phyloP scores from a whole-genome alignment of 2,113 vertebrate genomes.

The Astur gentilis region DNA sequence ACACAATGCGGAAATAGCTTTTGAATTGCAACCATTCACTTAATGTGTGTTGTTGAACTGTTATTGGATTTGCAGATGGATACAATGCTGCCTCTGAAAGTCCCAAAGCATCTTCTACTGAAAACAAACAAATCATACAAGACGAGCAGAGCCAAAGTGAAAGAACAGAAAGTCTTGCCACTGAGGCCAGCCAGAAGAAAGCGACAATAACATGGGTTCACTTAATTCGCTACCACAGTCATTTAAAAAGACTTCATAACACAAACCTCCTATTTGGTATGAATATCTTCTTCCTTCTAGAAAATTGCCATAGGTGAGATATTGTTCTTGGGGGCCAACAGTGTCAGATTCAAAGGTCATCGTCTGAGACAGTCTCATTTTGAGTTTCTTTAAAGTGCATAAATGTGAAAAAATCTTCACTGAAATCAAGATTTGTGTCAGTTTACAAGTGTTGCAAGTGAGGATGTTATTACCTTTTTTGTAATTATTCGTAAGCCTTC shows the following conservation, averaged over 20 bases:
- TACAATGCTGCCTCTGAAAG: constrained; percentile 32
- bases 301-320: not conserved
- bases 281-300: not conserved
- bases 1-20: not conserved
- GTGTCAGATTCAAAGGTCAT: not conserved
- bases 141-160: not conserved
- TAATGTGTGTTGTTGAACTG: not conserved
- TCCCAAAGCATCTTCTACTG: not conserved
- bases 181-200: not conserved
- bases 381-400: not conserved
- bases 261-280: constrained; percentile 70
- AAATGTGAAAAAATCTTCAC: not conserved
- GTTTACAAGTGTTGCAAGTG: not conserved
- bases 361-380: not conserved
- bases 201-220: constrained; percentile 74
- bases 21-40: not conserved
- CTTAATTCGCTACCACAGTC: constrained; percentile 75
- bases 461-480: not conserved
- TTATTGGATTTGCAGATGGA: constrained; percentile 57
- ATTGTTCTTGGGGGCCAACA: not conserved
- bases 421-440: not conserved
- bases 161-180: not conserved
- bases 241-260: constrained; percentile 74
- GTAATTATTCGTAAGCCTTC: not conserved
- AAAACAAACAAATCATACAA: not conserved